Evolutionary conservation across 2,797 vertebrate genomes (phyloP).

Genomic region (Sarcophilus harrisii): DNA sequence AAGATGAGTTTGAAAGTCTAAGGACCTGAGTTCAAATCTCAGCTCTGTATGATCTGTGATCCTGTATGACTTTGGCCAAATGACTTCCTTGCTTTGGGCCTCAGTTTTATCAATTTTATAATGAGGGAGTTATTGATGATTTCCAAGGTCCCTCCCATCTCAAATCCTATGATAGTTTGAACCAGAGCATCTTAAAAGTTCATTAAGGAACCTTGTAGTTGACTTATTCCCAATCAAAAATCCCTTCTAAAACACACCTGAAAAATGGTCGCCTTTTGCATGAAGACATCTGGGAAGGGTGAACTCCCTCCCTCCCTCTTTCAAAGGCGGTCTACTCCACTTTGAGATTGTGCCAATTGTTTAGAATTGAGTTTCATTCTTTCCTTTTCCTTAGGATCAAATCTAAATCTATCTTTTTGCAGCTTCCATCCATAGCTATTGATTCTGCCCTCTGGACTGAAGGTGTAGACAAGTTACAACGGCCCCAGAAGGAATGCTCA

Average conservation of each 20-base stretch:
- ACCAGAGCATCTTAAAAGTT: background rate
- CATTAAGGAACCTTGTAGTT: background rate
- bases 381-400: background rate
- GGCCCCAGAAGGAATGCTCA: background rate
- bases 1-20: background rate
- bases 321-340: background rate
- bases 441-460: background rate
- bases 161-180: background rate
- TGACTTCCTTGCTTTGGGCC: background rate
- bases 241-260: background rate
- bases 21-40: background rate
- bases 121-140: background rate
- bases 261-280: background rate
- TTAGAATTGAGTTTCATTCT: background rate
- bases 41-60: background rate
- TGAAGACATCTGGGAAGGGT: background rate
- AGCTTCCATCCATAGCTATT: background rate
- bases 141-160: background rate
- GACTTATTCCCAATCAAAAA: background rate
- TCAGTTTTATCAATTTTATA: background rate
- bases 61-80: background rate
- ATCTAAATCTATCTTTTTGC: background rate
- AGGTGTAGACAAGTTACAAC: background rate
- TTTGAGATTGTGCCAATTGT: background rate
- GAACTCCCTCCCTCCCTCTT: background rate